Evolutionary conservation across 2,113 vertebrate species (phyloP).

Genomic region (Hystrix brachyura): DNA sequence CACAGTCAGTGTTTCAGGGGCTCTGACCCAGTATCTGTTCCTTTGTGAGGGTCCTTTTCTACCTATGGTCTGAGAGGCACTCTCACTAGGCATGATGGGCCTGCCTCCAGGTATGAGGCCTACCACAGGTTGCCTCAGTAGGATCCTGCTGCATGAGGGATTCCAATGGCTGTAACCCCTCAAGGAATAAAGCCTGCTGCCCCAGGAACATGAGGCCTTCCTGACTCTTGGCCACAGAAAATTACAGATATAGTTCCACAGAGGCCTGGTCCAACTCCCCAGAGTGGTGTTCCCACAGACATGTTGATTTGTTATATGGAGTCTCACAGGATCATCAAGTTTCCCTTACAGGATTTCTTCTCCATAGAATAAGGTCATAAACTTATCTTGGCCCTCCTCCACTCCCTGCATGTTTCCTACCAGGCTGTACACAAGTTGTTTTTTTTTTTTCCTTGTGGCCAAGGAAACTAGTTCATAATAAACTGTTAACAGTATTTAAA

Average conservation of each 20-base stretch:
- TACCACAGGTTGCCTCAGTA: neutral
- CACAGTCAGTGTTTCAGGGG: neutral
- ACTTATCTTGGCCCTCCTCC: constrained; percentile 22
- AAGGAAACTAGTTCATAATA: constrained; percentile 64
- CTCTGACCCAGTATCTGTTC: neutral
- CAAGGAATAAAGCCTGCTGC: neutral
- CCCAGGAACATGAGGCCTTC: neutral
- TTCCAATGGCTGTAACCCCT: neutral
- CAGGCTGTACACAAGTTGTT: constrained; percentile 65
- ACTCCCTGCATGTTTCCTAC: constrained; percentile 46
- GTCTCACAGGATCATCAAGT: constrained; percentile 45
- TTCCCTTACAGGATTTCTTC: constrained; percentile 91
- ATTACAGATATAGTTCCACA: neutral
- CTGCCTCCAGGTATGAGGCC: neutral
- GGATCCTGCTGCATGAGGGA: neutral
- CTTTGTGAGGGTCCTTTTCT: neutral
- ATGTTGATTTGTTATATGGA: neutral
- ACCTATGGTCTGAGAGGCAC: neutral
- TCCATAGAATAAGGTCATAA: constrained; percentile 94
- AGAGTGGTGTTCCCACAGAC: neutral
- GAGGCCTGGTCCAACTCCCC: neutral
- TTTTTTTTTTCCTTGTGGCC: constrained; percentile 50
- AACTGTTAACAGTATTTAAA: neutral
- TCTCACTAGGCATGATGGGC: neutral
- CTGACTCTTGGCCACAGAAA: neutral